phyloP scores from a whole-genome alignment of 1,140 invertebrate species.

The Carposina sasakii region DNA sequence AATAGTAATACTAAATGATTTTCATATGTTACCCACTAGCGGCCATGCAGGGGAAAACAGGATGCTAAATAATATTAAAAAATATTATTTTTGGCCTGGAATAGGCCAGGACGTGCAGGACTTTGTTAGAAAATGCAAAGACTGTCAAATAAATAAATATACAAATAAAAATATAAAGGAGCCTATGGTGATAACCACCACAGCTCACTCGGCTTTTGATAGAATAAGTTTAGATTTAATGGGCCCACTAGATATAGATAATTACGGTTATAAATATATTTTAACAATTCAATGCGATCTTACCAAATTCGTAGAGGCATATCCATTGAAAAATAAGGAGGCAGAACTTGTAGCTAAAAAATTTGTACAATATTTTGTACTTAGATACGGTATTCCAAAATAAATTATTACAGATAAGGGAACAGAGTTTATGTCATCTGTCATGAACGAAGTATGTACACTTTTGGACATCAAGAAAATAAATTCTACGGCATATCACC shows the following conservation, averaged over 20 bases:
- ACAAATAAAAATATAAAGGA: background rate
- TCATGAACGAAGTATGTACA: constrained; percentile 1
- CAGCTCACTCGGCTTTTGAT: background rate
- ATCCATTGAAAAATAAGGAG: constrained; percentile 20
- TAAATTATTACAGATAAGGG: constrained; percentile 1
- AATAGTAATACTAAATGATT: constrained; percentile 3
- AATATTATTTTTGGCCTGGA: background rate
- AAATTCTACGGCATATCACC: background rate
- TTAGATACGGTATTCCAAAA: constrained; percentile 12
- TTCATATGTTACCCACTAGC: constrained; percentile 2
- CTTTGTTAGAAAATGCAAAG: constrained; percentile 2
- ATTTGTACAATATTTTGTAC: constrained; percentile 12
- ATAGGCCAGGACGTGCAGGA: background rate
- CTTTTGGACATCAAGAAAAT: background rate
- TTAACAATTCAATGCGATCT: constrained; percentile 16
- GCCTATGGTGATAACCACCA: constrained; percentile 1
- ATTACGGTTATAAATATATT: background rate
- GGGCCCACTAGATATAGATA: background rate
- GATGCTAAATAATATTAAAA: constrained; percentile 5
- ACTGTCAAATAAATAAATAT: constrained; percentile 1
- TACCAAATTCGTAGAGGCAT: constrained; percentile 21
- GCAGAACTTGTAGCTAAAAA: constrained; percentile 13
- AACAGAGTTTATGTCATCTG: background rate
- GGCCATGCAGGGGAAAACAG: background rate
- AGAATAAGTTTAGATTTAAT: constrained; percentile 4